A percentile compares a stretch with the other conserved stretches of the same genome.
Evolutionary conservation across 2,113 vertebrate genomes (phyloP).

Genomic region (Raphicerus campestris): DNA sequence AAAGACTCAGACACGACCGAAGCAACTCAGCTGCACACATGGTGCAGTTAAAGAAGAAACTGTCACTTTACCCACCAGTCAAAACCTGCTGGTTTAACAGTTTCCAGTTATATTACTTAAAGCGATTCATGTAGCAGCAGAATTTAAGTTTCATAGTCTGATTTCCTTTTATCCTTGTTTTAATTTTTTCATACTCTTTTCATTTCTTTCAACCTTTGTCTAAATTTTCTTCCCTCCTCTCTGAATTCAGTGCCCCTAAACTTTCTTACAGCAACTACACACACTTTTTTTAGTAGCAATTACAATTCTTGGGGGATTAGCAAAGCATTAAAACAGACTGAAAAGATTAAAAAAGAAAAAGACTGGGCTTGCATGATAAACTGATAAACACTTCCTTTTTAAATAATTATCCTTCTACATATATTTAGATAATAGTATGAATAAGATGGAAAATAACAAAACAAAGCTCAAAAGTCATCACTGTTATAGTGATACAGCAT

Average conservation of each 20-base stretch:
- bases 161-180: not conserved
- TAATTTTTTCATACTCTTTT: not conserved
- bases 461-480: not conserved
- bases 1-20: not conserved
- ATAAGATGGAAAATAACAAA: not conserved
- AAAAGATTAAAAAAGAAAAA: not conserved
- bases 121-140: not conserved
- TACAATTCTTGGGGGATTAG: too few relatives aligned
- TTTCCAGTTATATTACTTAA: not conserved
- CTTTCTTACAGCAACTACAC: not conserved
- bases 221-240: not conserved
- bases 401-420: not conserved
- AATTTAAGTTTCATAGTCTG: not conserved
- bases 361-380: not conserved
- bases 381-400: not conserved
- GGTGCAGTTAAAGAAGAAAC: not conserved
- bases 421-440: not conserved
- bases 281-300: too few relatives aligned
- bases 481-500: not conserved
- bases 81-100: not conserved
- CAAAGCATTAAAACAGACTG: too few relatives aligned
- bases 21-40: fast-evolving
- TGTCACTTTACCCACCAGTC: not conserved
- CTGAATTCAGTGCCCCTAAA: not conserved
- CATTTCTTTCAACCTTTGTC: not conserved